These are phyloP conservation scores for Muntiacus reevesi DNA, from an alignment of 2,113 vertebrate species.

Conservation along the genomic window DNA sequence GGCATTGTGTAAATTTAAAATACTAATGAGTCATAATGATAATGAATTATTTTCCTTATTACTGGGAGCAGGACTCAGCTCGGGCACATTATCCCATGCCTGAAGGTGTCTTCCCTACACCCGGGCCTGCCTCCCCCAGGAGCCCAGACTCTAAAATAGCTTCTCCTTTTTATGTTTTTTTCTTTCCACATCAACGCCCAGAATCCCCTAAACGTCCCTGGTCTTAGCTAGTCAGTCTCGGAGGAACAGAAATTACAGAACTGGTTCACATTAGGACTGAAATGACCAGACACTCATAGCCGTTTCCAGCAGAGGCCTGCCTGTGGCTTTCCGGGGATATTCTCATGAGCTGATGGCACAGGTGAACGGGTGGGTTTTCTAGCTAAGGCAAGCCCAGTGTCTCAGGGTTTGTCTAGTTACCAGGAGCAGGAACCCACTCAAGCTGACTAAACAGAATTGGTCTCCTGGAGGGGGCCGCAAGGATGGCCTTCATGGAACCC, in stretches of 20 bases:
- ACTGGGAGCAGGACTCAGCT: not conserved
- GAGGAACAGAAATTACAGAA: not conserved
- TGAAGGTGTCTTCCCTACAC: not conserved
- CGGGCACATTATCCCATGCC: not conserved
- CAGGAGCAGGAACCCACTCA: not conserved
- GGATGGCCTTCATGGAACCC: not conserved
- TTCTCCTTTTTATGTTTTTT: not conserved
- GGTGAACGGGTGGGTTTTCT: not conserved
- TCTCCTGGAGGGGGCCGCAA: not conserved
- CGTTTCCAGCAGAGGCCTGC: not conserved
- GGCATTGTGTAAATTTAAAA: slow-evolving; percentile 52
- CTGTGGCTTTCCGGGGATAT: not conserved
- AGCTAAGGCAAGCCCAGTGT: not conserved
- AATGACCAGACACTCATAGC: not conserved
- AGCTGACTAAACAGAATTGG: not conserved
- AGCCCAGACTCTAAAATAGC: not conserved
- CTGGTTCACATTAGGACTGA: not conserved
- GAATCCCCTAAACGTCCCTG: not conserved
- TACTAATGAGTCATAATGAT: slow-evolving; percentile 36
- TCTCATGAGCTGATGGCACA: not conserved
- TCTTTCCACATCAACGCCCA: not conserved
- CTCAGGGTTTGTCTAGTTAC: not conserved
- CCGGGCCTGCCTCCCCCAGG: not conserved
- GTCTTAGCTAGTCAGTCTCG: not conserved
- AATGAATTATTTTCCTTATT: slow-evolving; percentile 43